These are phyloP conservation scores for Apamea epomidion DNA, from an alignment of 2,888 invertebrate species.

Conservation along the genomic window DNA sequence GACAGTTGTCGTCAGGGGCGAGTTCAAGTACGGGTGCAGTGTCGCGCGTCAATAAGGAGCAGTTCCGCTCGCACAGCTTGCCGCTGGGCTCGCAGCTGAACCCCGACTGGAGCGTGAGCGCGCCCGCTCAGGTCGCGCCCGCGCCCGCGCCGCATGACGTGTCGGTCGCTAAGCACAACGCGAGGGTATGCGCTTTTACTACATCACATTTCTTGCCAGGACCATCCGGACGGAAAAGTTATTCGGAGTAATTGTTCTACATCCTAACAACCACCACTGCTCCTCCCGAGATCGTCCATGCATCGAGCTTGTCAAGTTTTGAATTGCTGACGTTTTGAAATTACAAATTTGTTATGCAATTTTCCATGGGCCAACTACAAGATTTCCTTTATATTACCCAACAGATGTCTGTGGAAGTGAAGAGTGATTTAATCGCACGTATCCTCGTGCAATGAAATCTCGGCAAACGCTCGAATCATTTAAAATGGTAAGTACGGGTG, in stretches of 20 bases:
- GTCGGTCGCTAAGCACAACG: constrained; percentile 80
- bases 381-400: constrained; percentile 76
- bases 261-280: constrained; percentile 37
- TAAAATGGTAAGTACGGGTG: constrained; percentile 70
- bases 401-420: constrained; percentile 75
- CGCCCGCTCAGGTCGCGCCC: constrained; percentile 69
- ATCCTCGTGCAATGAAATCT: constrained; percentile 70
- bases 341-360: constrained; percentile 60
- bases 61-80: constrained; percentile 91
- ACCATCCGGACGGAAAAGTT: constrained; percentile 37
- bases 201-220: constrained; percentile 39
- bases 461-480: constrained; percentile 68
- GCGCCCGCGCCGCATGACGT: constrained; percentile 67
- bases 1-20: constrained; percentile 60
- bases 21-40: constrained; percentile 50
- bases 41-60: constrained; percentile 82
- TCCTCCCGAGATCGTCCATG: constrained; percentile 46
- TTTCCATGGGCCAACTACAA: constrained; percentile 70
- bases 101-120: constrained; percentile 83
- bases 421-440: constrained; percentile 74
- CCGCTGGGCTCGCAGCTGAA: constrained; percentile 91
- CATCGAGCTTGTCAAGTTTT: constrained; percentile 59
- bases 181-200: constrained; percentile 74
- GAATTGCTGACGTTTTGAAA: constrained; percentile 61
- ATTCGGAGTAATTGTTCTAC: constrained; percentile 28